Conservation (phyloP, 2,888 invertebrate genomes). For the Choreutis nemorana region DNA sequence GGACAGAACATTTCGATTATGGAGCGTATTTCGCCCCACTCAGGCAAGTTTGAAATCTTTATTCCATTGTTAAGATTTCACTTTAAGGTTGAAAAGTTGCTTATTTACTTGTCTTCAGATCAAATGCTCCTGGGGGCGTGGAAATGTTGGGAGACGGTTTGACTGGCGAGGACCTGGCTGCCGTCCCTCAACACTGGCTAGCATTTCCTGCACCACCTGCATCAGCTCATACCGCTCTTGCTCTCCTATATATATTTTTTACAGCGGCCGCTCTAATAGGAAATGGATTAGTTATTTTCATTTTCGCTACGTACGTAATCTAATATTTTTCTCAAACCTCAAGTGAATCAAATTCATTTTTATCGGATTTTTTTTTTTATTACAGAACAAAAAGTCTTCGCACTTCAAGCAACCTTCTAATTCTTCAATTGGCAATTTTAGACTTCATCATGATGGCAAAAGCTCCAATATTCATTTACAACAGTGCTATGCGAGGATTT, state of each 20-base stretch:
- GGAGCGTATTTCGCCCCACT: constrained; percentile 49
- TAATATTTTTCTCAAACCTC: neutral
- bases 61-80: neutral
- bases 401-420: constrained; percentile 85
- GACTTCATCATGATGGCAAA: constrained; percentile 91
- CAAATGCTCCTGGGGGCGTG: constrained; percentile 25
- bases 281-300: constrained; percentile 86
- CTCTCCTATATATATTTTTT: constrained; percentile 78
- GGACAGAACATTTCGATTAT: constrained; percentile 33
- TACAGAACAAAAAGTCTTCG: constrained; percentile 73
- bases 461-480: constrained; percentile 85
- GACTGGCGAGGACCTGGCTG: constrained; percentile 75
- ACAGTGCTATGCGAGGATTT: constrained; percentile 80
- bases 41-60: constrained; percentile 26
- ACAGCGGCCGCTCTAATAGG: constrained; percentile 77
- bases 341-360: neutral
- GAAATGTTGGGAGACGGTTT: constrained; percentile 78
- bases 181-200: constrained; percentile 86
- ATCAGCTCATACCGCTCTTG: constrained; percentile 81
- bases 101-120: constrained; percentile 16
- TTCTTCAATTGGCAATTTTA: constrained; percentile 81
- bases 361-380: neutral
- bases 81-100: too few species aligned
- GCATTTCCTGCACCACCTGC: constrained; percentile 81
- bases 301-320: constrained; percentile 77